These are phyloP conservation scores for Orthosia gracilis DNA, from an alignment of 2,888 invertebrate species.

Conservation along the genomic window DNA sequence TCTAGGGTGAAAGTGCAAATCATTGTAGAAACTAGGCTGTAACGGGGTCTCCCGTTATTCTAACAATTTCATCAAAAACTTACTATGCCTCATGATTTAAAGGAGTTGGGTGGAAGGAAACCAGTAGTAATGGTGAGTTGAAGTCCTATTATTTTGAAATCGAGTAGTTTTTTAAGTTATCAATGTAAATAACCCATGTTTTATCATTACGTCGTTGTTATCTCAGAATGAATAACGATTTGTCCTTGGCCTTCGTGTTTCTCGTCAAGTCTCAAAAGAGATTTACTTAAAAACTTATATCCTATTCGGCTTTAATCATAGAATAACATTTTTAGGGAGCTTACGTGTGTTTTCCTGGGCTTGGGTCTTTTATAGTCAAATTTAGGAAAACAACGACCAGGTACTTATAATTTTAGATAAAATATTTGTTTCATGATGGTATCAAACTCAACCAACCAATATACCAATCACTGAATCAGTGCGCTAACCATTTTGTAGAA, in stretches of 20 bases:
- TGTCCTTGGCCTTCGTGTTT: slow-evolving; percentile 47
- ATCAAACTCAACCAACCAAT: no score
- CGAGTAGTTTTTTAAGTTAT: not conserved
- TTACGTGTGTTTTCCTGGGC: not conserved
- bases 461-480: no score
- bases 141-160: not conserved
- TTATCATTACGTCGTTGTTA: slow-evolving; percentile 19
- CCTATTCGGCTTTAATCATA: not conserved
- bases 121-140: slow-evolving; percentile 83
- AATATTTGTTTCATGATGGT: no score
- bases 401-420: not conserved
- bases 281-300: slow-evolving; percentile 12
- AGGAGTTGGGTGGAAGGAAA: slow-evolving; percentile 87
- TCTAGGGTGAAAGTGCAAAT: slow-evolving; percentile 39
- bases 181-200: slow-evolving; percentile 15
- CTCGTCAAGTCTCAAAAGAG: not conserved
- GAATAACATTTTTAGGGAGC: not conserved
- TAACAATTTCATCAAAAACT: slow-evolving; percentile 68
- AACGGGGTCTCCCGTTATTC: slow-evolving; percentile 76
- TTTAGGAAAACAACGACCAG: not conserved
- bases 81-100: slow-evolving; percentile 90
- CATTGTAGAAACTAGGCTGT: slow-evolving; percentile 55
- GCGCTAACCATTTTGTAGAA: no score
- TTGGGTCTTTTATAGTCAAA: not conserved
- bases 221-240: not conserved